These are phyloP conservation scores for Rhopalosiphum padi DNA, from an alignment of 1,140 invertebrate species.

Conservation along the genomic window DNA sequence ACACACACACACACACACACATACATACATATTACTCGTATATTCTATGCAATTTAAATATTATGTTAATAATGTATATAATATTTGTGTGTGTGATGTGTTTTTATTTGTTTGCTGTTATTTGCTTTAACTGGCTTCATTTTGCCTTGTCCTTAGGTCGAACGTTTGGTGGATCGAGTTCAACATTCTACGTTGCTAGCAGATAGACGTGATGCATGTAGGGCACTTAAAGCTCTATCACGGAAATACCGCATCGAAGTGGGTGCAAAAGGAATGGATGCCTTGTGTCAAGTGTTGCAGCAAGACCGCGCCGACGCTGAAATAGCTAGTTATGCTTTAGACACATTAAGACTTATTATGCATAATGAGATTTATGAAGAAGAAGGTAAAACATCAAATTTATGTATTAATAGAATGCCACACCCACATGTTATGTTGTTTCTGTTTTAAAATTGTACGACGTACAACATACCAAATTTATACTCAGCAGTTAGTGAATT, in stretches of 20 bases:
- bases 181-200: constrained; percentile 91
- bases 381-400: constrained; percentile 69
- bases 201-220: constrained; percentile 94
- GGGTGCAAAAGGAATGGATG: constrained; percentile 92
- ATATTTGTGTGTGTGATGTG: not conserved
- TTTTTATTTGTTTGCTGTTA: not conserved
- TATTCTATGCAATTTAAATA: not conserved
- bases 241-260: constrained; percentile 94
- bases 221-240: constrained; percentile 92
- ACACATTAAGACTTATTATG: constrained; percentile 91
- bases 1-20: too few species aligned
- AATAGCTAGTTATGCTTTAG: constrained; percentile 89
- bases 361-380: constrained; percentile 83
- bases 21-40: not conserved
- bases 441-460: too few species aligned
- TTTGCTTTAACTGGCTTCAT: not conserved
- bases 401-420: not conserved
- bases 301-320: constrained; percentile 87
- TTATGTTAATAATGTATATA: too few species aligned
- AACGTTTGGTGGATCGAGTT: constrained; percentile 89
- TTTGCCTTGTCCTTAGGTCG: constrained; percentile 72
- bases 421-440: too few species aligned
- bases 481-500: too few species aligned
- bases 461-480: too few species aligned
- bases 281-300: constrained; percentile 79